Percentiles rank a stretch among this genome's conserved stretches.
phyloP scores from a whole-genome alignment of 2,113 vertebrate genomes.

The Dasyurus viverrinus region DNA sequence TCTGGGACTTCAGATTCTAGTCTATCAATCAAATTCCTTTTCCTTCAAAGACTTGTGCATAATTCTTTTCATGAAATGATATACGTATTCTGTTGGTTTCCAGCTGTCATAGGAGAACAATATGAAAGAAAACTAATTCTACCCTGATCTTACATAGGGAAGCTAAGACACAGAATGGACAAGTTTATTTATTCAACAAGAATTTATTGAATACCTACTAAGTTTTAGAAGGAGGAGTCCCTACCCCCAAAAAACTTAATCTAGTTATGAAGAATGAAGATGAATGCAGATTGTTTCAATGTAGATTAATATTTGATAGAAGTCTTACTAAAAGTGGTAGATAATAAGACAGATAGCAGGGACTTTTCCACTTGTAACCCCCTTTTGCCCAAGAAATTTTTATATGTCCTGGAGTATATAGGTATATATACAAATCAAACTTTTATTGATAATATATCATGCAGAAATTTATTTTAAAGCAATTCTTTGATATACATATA shows the following conservation, averaged over 20 bases:
- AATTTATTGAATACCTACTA: neutral
- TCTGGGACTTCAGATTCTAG: too few species aligned
- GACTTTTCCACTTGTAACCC: too few species aligned
- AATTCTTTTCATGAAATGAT: neutral
- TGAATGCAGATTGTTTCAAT: neutral
- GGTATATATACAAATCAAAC: too few species aligned
- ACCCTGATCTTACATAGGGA: neutral
- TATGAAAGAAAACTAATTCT: neutral
- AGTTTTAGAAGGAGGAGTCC: neutral
- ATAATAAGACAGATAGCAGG: too few species aligned
- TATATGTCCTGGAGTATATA: too few species aligned
- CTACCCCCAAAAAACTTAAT: neutral
- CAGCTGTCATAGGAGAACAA: neutral
- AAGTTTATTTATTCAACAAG: neutral
- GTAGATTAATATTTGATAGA: neutral
- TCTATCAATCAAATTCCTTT: neutral
- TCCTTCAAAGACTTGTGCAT: neutral
- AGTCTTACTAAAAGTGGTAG: neutral
- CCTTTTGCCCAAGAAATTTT: too few species aligned
- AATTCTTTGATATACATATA: too few species aligned
- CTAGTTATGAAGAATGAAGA: neutral
- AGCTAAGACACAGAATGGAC: neutral
- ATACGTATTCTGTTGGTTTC: neutral
- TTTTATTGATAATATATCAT: too few species aligned
- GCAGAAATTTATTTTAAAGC: too few species aligned